phyloP scores from a whole-genome alignment of 2,113 vertebrate genomes.

The Carlito syrichta region DNA sequence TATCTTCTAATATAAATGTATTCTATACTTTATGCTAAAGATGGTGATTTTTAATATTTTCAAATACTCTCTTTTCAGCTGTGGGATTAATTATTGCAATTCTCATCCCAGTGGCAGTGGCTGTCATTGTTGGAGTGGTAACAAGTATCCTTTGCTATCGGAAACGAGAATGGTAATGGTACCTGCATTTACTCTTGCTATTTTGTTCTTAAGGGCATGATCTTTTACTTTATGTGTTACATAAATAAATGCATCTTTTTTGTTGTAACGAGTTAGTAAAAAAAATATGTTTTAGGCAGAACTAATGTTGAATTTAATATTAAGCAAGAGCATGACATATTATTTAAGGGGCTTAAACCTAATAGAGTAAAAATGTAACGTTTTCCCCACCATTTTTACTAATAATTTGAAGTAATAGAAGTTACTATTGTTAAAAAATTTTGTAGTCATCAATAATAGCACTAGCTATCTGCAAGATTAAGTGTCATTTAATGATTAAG shows the following conservation, averaged over 20 bases:
- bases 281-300: neutral
- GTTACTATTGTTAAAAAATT: neutral
- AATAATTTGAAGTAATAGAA: neutral
- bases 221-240: neutral
- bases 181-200: neutral
- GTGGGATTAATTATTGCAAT: conserved; percentile 86
- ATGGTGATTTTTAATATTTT: neutral
- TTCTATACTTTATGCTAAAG: neutral
- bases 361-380: neutral
- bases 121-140: conserved; percentile 80
- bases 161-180: conserved; percentile 87
- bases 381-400: neutral
- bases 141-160: conserved; percentile 84
- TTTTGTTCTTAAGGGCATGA: neutral
- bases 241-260: neutral
- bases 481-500: neutral
- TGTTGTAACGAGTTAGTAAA: neutral
- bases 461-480: neutral
- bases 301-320: neutral
- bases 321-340: neutral
- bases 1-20: neutral
- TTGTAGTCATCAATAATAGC: neutral
- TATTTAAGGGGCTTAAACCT: conserved; percentile 15
- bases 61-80: conserved; percentile 70
- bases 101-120: conserved; percentile 83